Percentiles rank a stretch among this genome's conserved stretches.
phyloP scores from a whole-genome alignment of 2,797 vertebrate species.

The Chelon labrosus region DNA sequence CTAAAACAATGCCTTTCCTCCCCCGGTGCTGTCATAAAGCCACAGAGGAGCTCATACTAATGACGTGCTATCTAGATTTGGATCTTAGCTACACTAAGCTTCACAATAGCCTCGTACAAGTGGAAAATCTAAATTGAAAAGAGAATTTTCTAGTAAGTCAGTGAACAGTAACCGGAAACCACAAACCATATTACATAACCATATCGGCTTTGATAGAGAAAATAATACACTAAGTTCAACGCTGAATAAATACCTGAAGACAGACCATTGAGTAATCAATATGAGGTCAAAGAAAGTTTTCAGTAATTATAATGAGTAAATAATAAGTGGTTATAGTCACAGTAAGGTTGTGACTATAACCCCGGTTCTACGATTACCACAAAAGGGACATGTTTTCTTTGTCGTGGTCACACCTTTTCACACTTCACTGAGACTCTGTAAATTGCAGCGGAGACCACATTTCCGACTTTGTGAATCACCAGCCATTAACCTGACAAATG shows the following conservation, averaged over 20 bases:
- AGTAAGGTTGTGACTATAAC: too few species aligned
- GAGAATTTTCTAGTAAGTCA: background rate
- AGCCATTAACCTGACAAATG: conserved; percentile 6
- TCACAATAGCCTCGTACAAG: conserved; percentile 2
- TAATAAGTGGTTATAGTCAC: too few species aligned
- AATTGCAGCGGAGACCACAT: conserved; percentile 10
- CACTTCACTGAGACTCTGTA: background rate
- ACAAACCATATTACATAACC: conserved; percentile 9
- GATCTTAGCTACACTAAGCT: conserved; percentile 21
- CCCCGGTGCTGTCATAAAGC: conserved; percentile 43
- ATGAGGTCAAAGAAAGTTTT: background rate
- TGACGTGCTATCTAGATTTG: conserved; percentile 52
- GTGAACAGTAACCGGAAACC: background rate
- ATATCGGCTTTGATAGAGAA: background rate
- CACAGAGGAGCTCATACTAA: conserved; percentile 46
- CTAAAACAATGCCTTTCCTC: conserved; percentile 74
- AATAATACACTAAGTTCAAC: background rate
- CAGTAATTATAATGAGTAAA: background rate
- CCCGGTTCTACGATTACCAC: background rate
- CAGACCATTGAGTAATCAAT: background rate
- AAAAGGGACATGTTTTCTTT: conserved; percentile 10
- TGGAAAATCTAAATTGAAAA: conserved; percentile 12
- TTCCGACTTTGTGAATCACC: conserved; percentile 13
- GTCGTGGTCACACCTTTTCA: conserved; percentile 23
- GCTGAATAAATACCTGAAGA: background rate